A percentile compares a stretch with the other conserved stretches of the same genome.
Conservation (phyloP, 2,797 vertebrate species). For the Orientallactaga sibirica region DNA sequence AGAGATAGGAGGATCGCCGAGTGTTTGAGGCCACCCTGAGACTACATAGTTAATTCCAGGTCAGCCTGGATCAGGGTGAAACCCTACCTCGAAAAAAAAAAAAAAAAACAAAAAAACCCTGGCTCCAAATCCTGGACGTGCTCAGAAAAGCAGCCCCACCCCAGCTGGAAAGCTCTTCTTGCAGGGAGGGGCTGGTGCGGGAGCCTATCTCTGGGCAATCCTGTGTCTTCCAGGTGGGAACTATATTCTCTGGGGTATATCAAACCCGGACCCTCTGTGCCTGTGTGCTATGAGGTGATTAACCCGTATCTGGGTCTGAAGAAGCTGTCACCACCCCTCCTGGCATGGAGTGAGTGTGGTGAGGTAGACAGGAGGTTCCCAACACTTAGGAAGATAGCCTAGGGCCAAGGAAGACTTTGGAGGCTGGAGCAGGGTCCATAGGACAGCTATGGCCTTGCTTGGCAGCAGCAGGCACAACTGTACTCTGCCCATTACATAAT, state of each 20-base stretch:
- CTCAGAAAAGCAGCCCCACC: neutral
- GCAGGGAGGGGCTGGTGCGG: neutral
- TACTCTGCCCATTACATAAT: conserved; percentile 77
- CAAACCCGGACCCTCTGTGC: neutral
- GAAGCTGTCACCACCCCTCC: neutral
- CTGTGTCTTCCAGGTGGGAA: neutral
- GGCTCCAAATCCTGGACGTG: neutral
- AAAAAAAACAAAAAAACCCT: neutral
- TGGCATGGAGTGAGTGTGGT: neutral
- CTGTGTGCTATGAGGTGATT: neutral
- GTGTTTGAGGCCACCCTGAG: no score
- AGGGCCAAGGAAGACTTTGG: conserved; percentile 54
- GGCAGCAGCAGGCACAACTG: conserved; percentile 66
- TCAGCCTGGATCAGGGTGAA: no score
- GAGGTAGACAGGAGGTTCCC: neutral
- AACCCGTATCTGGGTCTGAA: conserved; percentile 8
- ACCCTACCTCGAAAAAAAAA: no score
- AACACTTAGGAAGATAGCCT: neutral
- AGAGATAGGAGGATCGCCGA: no score
- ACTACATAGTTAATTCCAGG: no score
- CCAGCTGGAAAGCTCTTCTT: neutral
- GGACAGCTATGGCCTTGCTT: conserved; percentile 62
- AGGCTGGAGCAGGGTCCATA: conserved; percentile 52
- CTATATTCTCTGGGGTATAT: neutral
- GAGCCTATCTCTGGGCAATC: neutral